Evolutionary conservation across 2,113 vertebrate species (phyloP), one percentile per base, ranked within the genome.

Genomic region (Electrona antarctica): DNA sequence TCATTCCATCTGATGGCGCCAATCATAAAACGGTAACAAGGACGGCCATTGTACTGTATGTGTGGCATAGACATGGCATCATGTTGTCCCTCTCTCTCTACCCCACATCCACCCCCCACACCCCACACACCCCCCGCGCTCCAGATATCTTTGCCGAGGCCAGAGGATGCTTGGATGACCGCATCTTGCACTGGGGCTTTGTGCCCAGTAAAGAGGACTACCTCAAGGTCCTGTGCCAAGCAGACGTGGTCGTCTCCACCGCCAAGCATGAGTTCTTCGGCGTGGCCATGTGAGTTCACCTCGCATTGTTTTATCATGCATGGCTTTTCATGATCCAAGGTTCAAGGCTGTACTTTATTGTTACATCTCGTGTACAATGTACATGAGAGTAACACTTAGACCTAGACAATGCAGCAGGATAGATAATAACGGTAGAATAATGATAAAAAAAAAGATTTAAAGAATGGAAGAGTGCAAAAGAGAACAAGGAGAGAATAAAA

Each of bases 181-280:
- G 94, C 45, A 75, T 98, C 78, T 85, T 95, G 77, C 92, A 96
- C 88, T 99, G 97, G 97, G 97, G 97, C 80, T 98, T 94, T 89
- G 92, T 96, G 87, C 77, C 94, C 87, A 93, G 91, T 85, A 96
- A 91, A 86, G 94, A 96, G 8, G 92, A 95, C 60, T 99, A 96
- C 92, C 92, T 97, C 88, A 85, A 56, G 77, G 93, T 91, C 8
- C 91, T 99, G 73, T 95, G 95, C 83, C 66, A 87, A 74, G 97
- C 97, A 9, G 98, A 99, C 77, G 95, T 99, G 77, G 96, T 97
- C 76, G 67, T 98, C 90, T 98, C 98, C 59, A 98, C 97, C 60
- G 95, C 96, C 87, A 96, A 93, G 74, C 97, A 98, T 7, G 96
- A 99, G 91, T 98, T 99, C 94, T 99, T 98, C 76, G 98, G 98